Base-by-base conservation (phyloP, 1,140 invertebrate genomes). In the Steinernema khuongi region DNA sequence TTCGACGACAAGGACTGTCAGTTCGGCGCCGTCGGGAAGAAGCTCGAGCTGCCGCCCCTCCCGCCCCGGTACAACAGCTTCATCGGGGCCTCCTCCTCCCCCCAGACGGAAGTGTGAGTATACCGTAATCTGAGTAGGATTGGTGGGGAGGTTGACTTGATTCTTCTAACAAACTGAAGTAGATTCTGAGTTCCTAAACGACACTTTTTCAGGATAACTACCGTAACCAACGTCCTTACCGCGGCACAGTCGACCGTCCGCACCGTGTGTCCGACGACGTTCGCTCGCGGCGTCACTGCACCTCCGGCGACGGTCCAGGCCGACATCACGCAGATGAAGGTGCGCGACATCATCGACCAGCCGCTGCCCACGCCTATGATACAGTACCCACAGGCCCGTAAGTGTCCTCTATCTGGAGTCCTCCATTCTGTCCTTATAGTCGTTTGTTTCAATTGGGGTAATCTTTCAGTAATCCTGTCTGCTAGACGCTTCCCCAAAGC, bases 231-330 rank as follows among this genome's bases (percentile, higher is more conserved):
- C 1, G 44, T 72, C 11, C 29, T 69, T 7, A 50, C 74, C 0
- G 18, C 36, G 22, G 43, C 50, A 22, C 7, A 41, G 7, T 41
- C 36, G 7, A 7, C 73, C 4, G 68, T 79, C 33, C 71, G 70
- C 67, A 81, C 80, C 26, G 71, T 33, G 4, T 74, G 78, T 19
- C 80, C 75, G 32, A 79, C 44, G 14, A 73, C 74, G 4, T 69
- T 79, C 30, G 30, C 66, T 17, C 41, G 70, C 4, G 43, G 67
- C 1, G 32, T 29, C 17, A 26, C 74, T 1, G 19, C 72, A 17
- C 32, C 72, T n/a, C 50, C 80, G 0, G 75, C 80, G 11, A 81
- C 78, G 17, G 79, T 82, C 4, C 80, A 81, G 36, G 68, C 80
- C 1, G 78, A 80, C 43, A 77, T 79, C 68, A 41, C 67, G 67